These are phyloP conservation scores for Dione vanillae DNA, from an alignment of 2,888 invertebrate genomes.

Conservation along the genomic window DNA sequence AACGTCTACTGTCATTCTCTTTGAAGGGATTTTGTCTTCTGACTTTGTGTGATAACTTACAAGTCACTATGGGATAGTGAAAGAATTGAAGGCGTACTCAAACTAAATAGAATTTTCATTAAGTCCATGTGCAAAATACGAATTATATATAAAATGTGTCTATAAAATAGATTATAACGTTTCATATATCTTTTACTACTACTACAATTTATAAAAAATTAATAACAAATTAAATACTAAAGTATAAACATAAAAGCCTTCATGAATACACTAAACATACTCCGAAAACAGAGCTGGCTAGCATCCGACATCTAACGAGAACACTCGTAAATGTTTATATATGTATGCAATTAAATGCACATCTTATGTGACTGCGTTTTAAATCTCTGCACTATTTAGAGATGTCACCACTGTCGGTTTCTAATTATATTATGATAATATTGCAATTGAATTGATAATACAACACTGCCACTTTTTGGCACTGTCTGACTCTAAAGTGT, in stretches of 20 bases:
- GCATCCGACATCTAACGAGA: conserved; percentile 29
- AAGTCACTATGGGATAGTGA: no score
- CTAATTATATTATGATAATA: conserved; percentile 5
- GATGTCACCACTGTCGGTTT: conserved; percentile 23
- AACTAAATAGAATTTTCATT: no score
- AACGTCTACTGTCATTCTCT: no score
- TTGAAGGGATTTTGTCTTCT: no score
- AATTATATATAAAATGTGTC: no score
- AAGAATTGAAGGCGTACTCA: no score
- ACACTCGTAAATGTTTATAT: conserved; percentile 23
- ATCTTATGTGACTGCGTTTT: conserved; percentile 13
- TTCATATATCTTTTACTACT: no score
- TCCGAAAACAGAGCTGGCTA: conserved; percentile 14
- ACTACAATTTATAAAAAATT: no score
- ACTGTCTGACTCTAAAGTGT: not conserved
- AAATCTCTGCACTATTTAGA: conserved; percentile 21
- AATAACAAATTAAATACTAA: no score
- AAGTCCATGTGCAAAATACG: no score
- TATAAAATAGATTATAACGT: no score
- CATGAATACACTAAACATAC: not conserved
- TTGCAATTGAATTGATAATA: not conserved
- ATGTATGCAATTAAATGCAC: conserved; percentile 25
- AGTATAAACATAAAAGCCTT: not conserved
- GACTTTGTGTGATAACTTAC: no score
- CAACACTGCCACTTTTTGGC: not conserved